These are phyloP conservation scores for Illadopsis cleaveri DNA, from an alignment of 2,113 vertebrate species.

Conservation along the genomic window DNA sequence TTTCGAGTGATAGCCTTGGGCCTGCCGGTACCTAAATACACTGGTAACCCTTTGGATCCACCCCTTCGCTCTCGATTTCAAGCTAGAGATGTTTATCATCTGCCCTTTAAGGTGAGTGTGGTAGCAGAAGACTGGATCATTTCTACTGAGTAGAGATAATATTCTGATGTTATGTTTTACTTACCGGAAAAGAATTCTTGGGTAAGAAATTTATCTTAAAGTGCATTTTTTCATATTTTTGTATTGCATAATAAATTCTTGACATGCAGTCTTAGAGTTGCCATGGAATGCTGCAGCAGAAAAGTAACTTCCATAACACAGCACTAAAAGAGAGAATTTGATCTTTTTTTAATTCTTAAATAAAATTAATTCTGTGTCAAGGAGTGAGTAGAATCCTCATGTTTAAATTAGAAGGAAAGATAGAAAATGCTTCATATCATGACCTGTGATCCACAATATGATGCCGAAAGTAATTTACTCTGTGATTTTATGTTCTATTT, in stretches of 20 bases:
- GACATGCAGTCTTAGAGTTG: neutral
- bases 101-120: slow-evolving; percentile 89
- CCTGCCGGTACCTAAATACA: slow-evolving; percentile 92
- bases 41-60: slow-evolving; percentile 93
- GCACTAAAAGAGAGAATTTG: neutral
- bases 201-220: neutral
- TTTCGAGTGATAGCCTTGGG: slow-evolving; percentile 96
- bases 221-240: neutral
- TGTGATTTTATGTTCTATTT: slow-evolving; percentile 57
- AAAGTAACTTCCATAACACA: neutral
- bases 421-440: neutral
- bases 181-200: neutral
- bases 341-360: neutral
- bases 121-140: neutral
- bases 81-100: slow-evolving; percentile 92
- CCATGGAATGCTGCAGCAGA: neutral
- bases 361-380: neutral
- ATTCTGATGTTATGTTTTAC: neutral
- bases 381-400: neutral
- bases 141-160: neutral
- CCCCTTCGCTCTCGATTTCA: slow-evolving; percentile 97
- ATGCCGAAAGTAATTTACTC: slow-evolving; percentile 33
- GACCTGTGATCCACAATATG: neutral
- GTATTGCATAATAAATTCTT: neutral
- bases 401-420: neutral